These are phyloP conservation scores for Isichthys henryi DNA, from an alignment of 2,113 vertebrate genomes.

Conservation along the genomic window DNA sequence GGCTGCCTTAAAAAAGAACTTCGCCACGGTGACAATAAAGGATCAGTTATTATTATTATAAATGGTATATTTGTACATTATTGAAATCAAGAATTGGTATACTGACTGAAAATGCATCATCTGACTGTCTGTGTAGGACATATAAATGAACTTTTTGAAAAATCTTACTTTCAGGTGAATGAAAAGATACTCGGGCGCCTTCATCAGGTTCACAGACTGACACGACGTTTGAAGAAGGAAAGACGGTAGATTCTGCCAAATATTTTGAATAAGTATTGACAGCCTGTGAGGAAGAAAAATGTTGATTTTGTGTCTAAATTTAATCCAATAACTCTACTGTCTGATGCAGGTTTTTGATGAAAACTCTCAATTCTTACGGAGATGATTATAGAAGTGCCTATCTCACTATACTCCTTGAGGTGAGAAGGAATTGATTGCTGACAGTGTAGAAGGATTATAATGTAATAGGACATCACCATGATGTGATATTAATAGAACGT, in stretches of 20 bases:
- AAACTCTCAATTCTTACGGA: constrained; percentile 73
- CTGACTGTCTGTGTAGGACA: background rate
- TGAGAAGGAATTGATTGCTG: constrained; percentile 37
- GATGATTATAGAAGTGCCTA: constrained; percentile 77
- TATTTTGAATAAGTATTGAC: background rate
- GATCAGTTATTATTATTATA: no score
- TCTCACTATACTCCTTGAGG: constrained; percentile 75
- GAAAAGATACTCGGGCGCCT: constrained; percentile 76
- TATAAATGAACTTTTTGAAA: background rate
- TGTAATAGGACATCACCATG: background rate
- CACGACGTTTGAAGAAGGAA: constrained; percentile 73
- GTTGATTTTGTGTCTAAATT: background rate
- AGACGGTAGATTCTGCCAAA: constrained; percentile 50
- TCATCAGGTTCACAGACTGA: constrained; percentile 78
- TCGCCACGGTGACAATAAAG: no score
- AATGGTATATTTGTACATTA: background rate
- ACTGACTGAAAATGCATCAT: background rate
- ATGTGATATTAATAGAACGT: background rate
- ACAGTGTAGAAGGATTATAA: background rate
- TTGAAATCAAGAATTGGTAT: background rate
- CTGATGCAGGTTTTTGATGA: constrained; percentile 74
- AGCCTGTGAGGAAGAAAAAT: background rate
- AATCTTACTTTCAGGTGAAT: constrained; percentile 62
- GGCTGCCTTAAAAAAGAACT: no score
- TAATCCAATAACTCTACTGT: constrained; percentile 14